These are phyloP conservation scores for Porites lutea DNA, from an alignment of 64 coral and sea anemone genomes.

Conservation along the genomic window DNA sequence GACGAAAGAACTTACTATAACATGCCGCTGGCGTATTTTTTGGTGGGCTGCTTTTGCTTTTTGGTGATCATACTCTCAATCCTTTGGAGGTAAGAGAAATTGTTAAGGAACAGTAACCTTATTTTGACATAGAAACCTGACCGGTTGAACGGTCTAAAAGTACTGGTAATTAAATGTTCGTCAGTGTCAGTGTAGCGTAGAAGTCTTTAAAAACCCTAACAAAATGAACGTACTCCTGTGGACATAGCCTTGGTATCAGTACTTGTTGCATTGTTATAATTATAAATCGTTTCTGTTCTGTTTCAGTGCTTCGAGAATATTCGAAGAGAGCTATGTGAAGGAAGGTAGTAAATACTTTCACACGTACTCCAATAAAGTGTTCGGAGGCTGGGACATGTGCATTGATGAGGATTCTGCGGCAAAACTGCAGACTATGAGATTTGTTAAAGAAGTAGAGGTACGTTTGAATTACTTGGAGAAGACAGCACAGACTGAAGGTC, in stretches of 20 bases:
- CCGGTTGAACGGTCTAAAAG: no score
- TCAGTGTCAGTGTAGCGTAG: no score
- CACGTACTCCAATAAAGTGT: slow-evolving; percentile 89
- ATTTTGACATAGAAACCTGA: no score
- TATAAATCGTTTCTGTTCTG: neutral
- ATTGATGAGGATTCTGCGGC: slow-evolving; percentile 77
- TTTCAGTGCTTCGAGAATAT: slow-evolving; percentile 86
- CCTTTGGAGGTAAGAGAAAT: slow-evolving; percentile 56
- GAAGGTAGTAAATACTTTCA: slow-evolving; percentile 83
- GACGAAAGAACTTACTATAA: slow-evolving; percentile 60
- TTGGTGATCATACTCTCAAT: slow-evolving; percentile 74
- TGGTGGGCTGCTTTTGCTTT: slow-evolving; percentile 66
- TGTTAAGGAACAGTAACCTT: no score
- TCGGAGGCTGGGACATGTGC: slow-evolving; percentile 96
- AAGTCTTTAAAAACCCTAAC: no score
- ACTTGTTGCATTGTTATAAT: no score
- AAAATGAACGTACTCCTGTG: no score
- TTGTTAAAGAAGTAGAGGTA: slow-evolving; percentile 89
- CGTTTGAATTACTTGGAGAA: neutral
- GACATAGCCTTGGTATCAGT: no score
- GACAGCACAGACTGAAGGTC: no score
- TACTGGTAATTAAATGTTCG: no score
- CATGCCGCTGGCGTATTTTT: slow-evolving; percentile 90
- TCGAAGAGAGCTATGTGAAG: slow-evolving; percentile 92
- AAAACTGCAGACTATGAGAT: slow-evolving; percentile 78